These are phyloP conservation scores for Syngnathoides biaculeatus DNA, from an alignment of 2,113 vertebrate genomes.

Conservation along the genomic window DNA sequence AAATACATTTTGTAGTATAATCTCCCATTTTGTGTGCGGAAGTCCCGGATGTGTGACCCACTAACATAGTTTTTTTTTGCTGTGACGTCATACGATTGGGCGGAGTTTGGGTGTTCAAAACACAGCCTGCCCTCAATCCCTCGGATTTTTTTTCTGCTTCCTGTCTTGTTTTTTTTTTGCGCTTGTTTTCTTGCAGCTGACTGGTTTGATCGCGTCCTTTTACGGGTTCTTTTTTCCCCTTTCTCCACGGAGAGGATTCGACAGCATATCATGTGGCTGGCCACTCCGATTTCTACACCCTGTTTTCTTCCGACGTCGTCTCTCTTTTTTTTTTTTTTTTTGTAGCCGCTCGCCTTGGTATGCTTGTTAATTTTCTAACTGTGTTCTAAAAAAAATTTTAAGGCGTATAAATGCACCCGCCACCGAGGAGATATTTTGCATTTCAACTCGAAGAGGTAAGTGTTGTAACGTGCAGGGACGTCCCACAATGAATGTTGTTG, in stretches of 20 bases:
- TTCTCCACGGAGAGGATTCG: too few species aligned
- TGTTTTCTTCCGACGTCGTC: conserved; percentile 9
- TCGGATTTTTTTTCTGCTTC: conserved; percentile 30
- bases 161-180: conserved; percentile 29
- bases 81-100: conserved; percentile 50
- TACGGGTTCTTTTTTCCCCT: not conserved
- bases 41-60: conserved; percentile 71
- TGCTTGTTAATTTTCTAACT: conserved; percentile 20
- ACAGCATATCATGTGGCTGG: conserved; percentile 42
- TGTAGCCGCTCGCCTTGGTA: conserved; percentile 27
- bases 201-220: not conserved
- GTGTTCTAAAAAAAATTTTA: conserved; percentile 33
- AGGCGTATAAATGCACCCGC: conserved; percentile 60
- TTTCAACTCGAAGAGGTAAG: conserved; percentile 58
- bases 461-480: not conserved
- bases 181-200: conserved; percentile 4
- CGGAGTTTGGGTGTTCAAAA: conserved; percentile 54
- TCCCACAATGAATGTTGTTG: not conserved
- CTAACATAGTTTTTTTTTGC: conserved; percentile 62
- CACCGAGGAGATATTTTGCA: conserved; percentile 16
- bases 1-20: not conserved
- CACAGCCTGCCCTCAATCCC: conserved; percentile 36
- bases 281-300: not conserved
- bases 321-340: too few species aligned
- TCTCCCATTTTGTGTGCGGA: conserved; percentile 65